Evolutionary conservation across 2,797 vertebrate species (phyloP), one percentile per base, ranked within the genome.

Genomic region (Smutsia temminckii): DNA sequence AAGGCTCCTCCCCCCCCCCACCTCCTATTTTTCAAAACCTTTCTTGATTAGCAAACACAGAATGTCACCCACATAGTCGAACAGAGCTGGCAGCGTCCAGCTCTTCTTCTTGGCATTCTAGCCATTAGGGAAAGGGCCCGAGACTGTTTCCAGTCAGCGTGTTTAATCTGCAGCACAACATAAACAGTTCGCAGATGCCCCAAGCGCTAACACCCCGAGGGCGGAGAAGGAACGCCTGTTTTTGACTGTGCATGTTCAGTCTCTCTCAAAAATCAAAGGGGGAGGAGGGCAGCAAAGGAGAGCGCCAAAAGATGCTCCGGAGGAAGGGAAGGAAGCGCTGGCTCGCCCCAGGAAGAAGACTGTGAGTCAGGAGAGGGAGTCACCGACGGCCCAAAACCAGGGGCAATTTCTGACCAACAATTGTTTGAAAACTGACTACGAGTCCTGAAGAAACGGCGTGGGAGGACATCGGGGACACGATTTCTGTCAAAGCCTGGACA

Each of bases 221-320:
- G 89, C 74, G 25, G 57, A 72, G 34, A 4, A 25, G 49, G 79
- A 80, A 40, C 32, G 89, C 55, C 81, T 13, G 32, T 2, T 59
- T 86, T 40, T 51, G 55, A 80, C 57, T 0, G 85, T 25, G 49
- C 93, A 55, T 79, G 93, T 89, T 83, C 78, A 55, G 88, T 80
- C 92, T 81, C 89, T 92, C 46, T 42, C 59, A 49, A n/a, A 80
- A 75, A 75, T 16, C 87, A 32, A 63, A 61, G 1, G 2, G 16
- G 23, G 34, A 79, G 59, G 34, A 51, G 40, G 10, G 10, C 11
- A 32, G 51, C 63, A 40, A 51, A 21, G 0, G 20, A 32, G 20
- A 27, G 55, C 10, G 59, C 63, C 85, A 4, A 81, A 80, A 51
- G 95, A 95, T 96, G 94, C 96, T 80, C 85, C 7, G 6, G n/a